These are phyloP conservation scores for Drosophila merina DNA, from an alignment of 2,888 invertebrate genomes.

Conservation along the genomic window DNA sequence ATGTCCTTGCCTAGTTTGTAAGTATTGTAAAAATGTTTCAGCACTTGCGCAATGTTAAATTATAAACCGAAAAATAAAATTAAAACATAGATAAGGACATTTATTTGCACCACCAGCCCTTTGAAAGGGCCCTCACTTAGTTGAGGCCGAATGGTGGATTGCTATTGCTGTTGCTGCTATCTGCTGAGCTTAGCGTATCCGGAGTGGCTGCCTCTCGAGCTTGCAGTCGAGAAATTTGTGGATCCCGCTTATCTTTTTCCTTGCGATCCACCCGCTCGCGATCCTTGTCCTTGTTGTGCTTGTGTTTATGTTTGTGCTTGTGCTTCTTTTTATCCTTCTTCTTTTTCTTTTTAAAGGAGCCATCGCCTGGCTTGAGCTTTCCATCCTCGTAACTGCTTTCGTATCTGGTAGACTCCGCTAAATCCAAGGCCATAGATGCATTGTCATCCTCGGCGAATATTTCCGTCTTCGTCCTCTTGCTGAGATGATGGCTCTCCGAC, in stretches of 20 bases:
- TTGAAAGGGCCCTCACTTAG: neutral
- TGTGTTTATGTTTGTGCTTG: constrained; percentile 92
- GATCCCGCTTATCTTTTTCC: constrained; percentile 84
- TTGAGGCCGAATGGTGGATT: constrained; percentile 66
- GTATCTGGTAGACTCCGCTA: constrained; percentile 56
- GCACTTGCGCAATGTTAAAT: constrained; percentile 70
- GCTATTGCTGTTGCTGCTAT: constrained; percentile 84
- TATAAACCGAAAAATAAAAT: constrained; percentile 57
- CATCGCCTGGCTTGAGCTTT: constrained; percentile 85
- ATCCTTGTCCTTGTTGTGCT: constrained; percentile 89
- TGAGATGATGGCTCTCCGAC: constrained; percentile 50
- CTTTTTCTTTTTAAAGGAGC: constrained; percentile 88
- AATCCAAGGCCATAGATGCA: constrained; percentile 90
- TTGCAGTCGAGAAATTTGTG: constrained; percentile 81
- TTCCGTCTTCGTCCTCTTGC: constrained; percentile 84
- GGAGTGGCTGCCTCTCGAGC: constrained; percentile 82
- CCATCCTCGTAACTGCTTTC: constrained; percentile 74
- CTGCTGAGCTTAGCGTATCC: constrained; percentile 83
- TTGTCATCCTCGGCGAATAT: constrained; percentile 86
- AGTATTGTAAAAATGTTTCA: constrained; percentile 74
- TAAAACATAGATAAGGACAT: neutral
- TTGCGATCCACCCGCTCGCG: constrained; percentile 83
- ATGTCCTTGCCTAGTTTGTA: constrained; percentile 67
- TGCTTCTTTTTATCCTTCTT: constrained; percentile 92
- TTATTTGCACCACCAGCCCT: neutral